phyloP scores from a whole-genome alignment of 2,888 invertebrate species.

The Eutolmus rufibarbis region DNA sequence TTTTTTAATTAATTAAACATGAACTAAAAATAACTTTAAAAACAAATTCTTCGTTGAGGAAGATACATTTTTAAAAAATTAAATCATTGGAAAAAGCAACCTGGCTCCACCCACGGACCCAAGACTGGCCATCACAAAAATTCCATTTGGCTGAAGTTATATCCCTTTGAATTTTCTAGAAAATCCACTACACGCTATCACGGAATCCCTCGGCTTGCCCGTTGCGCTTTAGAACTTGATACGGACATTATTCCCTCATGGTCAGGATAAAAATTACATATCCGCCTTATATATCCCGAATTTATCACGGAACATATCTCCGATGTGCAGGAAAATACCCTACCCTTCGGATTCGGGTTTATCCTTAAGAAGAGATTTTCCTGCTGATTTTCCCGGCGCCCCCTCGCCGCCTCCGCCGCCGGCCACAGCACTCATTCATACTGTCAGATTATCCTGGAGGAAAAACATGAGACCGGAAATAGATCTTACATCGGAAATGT shows the following conservation, averaged over 20 bases:
- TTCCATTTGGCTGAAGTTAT: slow-evolving; percentile 33
- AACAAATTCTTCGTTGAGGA: neutral
- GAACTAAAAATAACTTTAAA: too few species aligned
- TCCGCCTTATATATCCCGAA: slow-evolving; percentile 43
- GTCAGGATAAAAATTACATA: slow-evolving; percentile 45
- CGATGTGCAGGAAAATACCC: slow-evolving; percentile 25
- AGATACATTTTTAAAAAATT: neutral
- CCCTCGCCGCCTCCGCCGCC: neutral
- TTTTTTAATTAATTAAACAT: too few species aligned
- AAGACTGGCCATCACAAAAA: slow-evolving; percentile 3
- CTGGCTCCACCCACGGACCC: neutral
- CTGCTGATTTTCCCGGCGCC: slow-evolving; percentile 13
- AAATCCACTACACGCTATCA: slow-evolving; percentile 28
- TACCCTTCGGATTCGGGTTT: slow-evolving; percentile 31
- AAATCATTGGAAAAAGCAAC: neutral
- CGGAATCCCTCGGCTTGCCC: neutral
- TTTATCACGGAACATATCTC: slow-evolving; percentile 41
- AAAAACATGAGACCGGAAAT: slow-evolving; percentile 30
- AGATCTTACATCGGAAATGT: slow-evolving; percentile 30
- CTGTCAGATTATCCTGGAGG: slow-evolving; percentile 21
- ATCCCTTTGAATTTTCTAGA: slow-evolving; percentile 14
- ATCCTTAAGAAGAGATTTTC: slow-evolving; percentile 34
- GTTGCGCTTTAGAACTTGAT: slow-evolving; percentile 20
- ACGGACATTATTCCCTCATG: slow-evolving; percentile 31
- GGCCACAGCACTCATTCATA: neutral